Evolutionary conservation across 1,140 invertebrate genomes (phyloP).

Genomic region (Limonius californicus): DNA sequence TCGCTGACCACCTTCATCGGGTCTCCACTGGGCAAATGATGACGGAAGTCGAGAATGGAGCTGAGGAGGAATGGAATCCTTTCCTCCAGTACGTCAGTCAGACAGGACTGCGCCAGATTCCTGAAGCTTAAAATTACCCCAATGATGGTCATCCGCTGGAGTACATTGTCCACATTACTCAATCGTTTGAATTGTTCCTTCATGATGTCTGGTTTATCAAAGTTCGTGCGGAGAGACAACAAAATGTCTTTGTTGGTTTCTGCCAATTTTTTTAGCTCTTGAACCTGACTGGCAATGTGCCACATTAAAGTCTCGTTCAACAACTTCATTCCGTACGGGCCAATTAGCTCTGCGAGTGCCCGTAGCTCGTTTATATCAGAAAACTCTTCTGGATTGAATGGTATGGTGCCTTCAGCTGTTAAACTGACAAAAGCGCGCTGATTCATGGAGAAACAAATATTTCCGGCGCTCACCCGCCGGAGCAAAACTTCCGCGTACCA

Average conservation of each 20-base stretch:
- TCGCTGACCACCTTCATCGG: constrained; percentile 91
- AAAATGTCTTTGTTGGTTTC: constrained; percentile 90
- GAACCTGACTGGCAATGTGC: constrained; percentile 96
- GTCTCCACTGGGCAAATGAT: constrained; percentile 87
- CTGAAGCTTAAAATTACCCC: constrained; percentile 96
- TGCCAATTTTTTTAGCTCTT: constrained; percentile 94
- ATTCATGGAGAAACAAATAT: constrained; percentile 94
- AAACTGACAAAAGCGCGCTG: constrained; percentile 95
- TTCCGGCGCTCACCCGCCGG: constrained; percentile 87
- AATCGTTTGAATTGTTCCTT: constrained; percentile 92
- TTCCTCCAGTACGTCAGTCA: constrained; percentile 91
- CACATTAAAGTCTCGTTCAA: constrained; percentile 96
- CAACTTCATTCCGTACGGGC: constrained; percentile 97
- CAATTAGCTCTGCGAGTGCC: constrained; percentile 94
- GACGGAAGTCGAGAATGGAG: constrained; percentile 91
- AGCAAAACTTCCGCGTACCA: constrained; percentile 98
- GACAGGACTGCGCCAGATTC: constrained; percentile 86
- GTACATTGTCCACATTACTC: constrained; percentile 86
- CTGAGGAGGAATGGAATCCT: constrained; percentile 95
- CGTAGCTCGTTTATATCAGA: constrained; percentile 97
- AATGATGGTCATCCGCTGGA: constrained; percentile 96
- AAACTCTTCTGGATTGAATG: constrained; percentile 96
- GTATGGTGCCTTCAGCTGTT: constrained; percentile 79
- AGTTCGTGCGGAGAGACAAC: constrained; percentile 87
- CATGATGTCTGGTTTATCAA: constrained; percentile 98